Base-by-base conservation (phyloP, 2,888 invertebrate genomes). In the Acleris holmiana region DNA sequence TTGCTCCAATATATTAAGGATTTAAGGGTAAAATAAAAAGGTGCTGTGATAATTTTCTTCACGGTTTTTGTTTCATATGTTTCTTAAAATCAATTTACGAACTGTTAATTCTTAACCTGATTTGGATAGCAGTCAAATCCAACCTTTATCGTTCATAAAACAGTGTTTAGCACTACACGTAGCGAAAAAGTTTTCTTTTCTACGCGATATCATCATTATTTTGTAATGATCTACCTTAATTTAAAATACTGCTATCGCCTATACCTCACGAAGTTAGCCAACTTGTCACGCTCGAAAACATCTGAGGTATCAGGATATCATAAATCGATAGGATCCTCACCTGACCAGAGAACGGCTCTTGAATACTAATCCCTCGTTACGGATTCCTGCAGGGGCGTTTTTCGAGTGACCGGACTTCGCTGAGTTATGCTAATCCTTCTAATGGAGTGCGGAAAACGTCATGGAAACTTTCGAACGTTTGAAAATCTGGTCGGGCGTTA, bases 351-450 rank as follows among this genome's bases (percentile, higher is more conserved):
- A 46, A 49, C 61, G 17, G 35, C 63, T 47, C 63, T 63, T 63
- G 63, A 63, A 63, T 63, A 63, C 57, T 63, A 57, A 63, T 63
- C 63, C 18, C 63, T 57, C 50, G 46, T 62, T 62, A 62, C 57
- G 35, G 62, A 62, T 62, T 63, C 63, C 50, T 19, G 51, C 18
- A 21, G 46, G 46, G 40, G 63, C 51, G 63, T 57, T 63, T 63
- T 63, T 55, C 55, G 44, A 55, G 55, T 55, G 55, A 44, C 55
- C 35, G 54, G 54, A 40, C 54, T 5, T 44, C 35, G 15, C 61
- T 49, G 56, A 62, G 29, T 46, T 56, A 62, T 62, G 62, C n/a
- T 62, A 62, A 62, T 62, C 44, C 44, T 56, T 50, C 50, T 62
- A 62, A 62, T 62, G 56, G 62, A 62, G 62, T 57, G 56, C 10